Evolutionary conservation across 2,888 invertebrate genomes (phyloP).

Genomic region (Pardosa pseudoannulata): DNA sequence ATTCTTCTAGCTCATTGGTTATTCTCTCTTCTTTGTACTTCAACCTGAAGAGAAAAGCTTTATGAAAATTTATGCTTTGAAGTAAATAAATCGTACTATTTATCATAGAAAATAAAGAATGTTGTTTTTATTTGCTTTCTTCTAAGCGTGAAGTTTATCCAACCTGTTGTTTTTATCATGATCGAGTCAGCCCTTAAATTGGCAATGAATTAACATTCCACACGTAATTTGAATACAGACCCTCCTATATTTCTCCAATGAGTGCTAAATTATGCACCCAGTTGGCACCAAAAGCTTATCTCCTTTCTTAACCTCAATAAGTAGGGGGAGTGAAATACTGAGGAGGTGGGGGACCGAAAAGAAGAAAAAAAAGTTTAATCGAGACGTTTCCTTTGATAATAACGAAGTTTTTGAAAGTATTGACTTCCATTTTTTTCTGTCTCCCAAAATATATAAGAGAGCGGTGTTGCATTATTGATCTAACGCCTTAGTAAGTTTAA

Average conservation of each 20-base stretch:
- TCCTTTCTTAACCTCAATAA: conserved; percentile 68
- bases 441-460: conserved; percentile 62
- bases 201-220: conserved; percentile 22
- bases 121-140: too few species aligned
- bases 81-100: too few species aligned
- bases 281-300: conserved; percentile 60
- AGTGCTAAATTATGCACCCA: conserved; percentile 68
- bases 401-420: conserved; percentile 72
- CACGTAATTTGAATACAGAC: conserved; percentile 59
- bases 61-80: too few species aligned
- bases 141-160: background rate
- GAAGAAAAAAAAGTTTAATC: conserved; percentile 65
- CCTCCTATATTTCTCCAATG: conserved; percentile 58
- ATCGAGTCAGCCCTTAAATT: conserved; percentile 3
- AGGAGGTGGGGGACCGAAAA: background rate
- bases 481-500: conserved; percentile 68
- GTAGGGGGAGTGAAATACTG: conserved; percentile 21
- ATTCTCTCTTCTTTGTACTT: too few species aligned
- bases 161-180: conserved; percentile 13
- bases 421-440: conserved; percentile 68
- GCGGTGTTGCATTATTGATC: conserved; percentile 69
- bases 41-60: too few species aligned
- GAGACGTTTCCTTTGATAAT: conserved; percentile 73
- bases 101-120: too few species aligned
- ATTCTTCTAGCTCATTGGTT: too few species aligned